Evolutionary conservation across 2,888 invertebrate species (phyloP).

Genomic region (Eustalomyia histrio): DNA sequence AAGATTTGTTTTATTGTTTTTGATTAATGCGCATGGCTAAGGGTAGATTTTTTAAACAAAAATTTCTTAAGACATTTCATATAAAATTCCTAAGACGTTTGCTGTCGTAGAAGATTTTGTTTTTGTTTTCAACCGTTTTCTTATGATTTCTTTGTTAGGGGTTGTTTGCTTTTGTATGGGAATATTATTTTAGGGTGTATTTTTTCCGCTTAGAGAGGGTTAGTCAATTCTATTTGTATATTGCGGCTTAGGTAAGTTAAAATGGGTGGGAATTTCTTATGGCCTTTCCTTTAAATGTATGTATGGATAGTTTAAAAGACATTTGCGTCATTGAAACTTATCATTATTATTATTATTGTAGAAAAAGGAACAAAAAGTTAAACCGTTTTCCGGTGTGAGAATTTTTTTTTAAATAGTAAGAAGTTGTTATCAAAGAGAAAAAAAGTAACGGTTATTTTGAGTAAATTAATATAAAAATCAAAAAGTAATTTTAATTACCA

Average conservation of each 20-base stretch:
- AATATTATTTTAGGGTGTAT: conserved; percentile 57
- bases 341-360: conserved; percentile 53
- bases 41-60: conserved; percentile 45
- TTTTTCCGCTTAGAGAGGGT: conserved; percentile 7
- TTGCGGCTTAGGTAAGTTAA: conserved; percentile 71
- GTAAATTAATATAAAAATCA: no score
- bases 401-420: neutral
- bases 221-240: conserved; percentile 50
- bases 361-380: conserved; percentile 39
- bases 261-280: conserved; percentile 77
- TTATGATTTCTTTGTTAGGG: conserved; percentile 23
- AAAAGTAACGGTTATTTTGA: neutral
- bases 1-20: conserved; percentile 9
- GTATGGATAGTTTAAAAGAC: conserved; percentile 35
- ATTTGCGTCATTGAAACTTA: conserved; percentile 61
- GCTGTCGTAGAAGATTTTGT: conserved; percentile 40
- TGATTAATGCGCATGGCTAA: conserved; percentile 53
- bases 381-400: conserved; percentile 62
- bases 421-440: neutral
- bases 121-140: conserved; percentile 29
- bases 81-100: conserved; percentile 19
- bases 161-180: conserved; percentile 48
- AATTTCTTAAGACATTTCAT: conserved; percentile 36
- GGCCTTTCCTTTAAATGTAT: conserved; percentile 66
- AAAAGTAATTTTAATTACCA: no score